phyloP scores from a whole-genome alignment of 2,113 vertebrate genomes.

The Regulus satrapa region DNA sequence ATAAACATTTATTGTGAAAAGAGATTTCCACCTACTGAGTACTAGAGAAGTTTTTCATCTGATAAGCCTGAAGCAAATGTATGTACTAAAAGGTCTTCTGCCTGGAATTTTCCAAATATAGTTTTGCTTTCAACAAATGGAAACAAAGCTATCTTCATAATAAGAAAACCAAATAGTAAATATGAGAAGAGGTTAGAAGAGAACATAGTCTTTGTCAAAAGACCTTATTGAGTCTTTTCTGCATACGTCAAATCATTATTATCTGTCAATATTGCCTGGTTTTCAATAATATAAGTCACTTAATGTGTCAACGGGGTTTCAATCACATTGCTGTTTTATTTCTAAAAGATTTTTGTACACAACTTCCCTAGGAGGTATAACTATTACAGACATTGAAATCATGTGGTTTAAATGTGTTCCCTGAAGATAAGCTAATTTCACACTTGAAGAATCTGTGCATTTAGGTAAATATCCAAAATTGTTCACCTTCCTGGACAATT shows the following conservation, averaged over 20 bases:
- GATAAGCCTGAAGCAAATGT: not conserved
- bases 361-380: not conserved
- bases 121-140: not conserved
- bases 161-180: not conserved
- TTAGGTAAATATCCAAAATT: constrained; percentile 10
- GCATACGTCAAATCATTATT: not conserved
- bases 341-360: not conserved
- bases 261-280: not conserved
- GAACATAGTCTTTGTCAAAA: not conserved
- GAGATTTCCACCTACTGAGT: not conserved
- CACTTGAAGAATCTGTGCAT: not conserved
- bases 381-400: not conserved
- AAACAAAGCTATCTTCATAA: not conserved
- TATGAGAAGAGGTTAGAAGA: not conserved
- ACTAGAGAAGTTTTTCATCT: not conserved
- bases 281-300: not conserved
- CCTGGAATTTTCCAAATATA: not conserved
- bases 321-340: not conserved
- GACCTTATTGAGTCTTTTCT: not conserved
- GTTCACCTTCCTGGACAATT: constrained; percentile 15
- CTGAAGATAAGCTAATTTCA: not conserved
- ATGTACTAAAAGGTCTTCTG: not conserved
- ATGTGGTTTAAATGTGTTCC: not conserved
- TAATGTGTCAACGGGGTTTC: not conserved
- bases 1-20: not conserved